Base-by-base conservation (phyloP, 2,113 vertebrate genomes). In the Craseonycteris thonglongyai region DNA sequence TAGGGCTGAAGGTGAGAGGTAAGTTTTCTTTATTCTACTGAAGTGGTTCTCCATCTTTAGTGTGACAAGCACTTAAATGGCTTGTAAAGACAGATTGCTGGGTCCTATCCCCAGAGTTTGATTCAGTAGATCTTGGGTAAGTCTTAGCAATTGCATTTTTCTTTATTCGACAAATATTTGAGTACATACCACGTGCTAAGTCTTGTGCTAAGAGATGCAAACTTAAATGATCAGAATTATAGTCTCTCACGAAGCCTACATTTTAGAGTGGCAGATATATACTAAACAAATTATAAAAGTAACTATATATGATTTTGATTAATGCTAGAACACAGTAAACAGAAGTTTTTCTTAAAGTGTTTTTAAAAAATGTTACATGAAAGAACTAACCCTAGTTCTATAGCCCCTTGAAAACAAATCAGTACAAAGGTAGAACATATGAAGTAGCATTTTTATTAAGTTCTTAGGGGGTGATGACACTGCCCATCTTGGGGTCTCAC, bases 261-360 rank as follows among this genome's bases (percentile, higher is more conserved):
- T 78, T 95, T 54, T 66, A 61, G 38, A 90, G 35, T 61, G 83
- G 89, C 12, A 82, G 51, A 56, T 72, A 92, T n/a, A 92, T 76
- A 83, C 28, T 38, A 91, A 94, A 88, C 45, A 90, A 92, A 90
- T 93, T 91, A 96, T 65, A 88, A 88, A 82, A 85, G 63, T 93
- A 88, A 95, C 75, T 83, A 87, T 49, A n/a, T n/a, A 89, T 33
- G 92, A 71, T 90, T 88, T 84, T 45, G 76, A 51, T 85, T 81
- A 91, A 56, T 49, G 24, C 56, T 71, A 93, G 40, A 76, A 91
- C 68, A 86, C 8, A 83, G 51, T 85, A 75, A 94, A 92, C 47
- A 76, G 40, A 63, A 86, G 30, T 68, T 92, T 95, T 91, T 91
- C 35, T 89, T 94, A 86, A 94, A 93, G 66, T 49, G 74, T 78